Evolutionary conservation across 2,113 vertebrate species (phyloP).

Genomic region (Puffinus mauretanicus): DNA sequence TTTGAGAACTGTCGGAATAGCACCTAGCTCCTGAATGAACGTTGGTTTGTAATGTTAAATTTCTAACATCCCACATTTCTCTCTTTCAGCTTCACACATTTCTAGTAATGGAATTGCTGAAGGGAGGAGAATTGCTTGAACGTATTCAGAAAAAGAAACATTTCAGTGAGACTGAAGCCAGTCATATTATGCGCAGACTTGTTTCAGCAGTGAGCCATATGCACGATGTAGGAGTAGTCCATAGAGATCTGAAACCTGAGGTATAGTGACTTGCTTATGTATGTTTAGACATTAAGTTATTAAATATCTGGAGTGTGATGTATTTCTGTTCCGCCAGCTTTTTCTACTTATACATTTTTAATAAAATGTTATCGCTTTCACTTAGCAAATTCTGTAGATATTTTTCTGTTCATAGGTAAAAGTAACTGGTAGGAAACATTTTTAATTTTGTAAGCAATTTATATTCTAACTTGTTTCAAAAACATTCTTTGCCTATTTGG

Average conservation of each 20-base stretch:
- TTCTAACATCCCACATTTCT: background rate
- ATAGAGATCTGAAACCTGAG: constrained; percentile 96
- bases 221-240: constrained; percentile 97
- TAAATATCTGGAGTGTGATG: background rate
- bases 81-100: constrained; percentile 88
- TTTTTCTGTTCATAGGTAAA: background rate
- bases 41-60: background rate
- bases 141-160: constrained; percentile 91
- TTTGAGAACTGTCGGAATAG: background rate
- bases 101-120: constrained; percentile 92
- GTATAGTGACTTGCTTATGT: constrained; percentile 53
- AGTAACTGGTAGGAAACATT: background rate
- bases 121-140: constrained; percentile 94
- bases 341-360: background rate
- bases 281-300: background rate
- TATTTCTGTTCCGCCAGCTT: background rate
- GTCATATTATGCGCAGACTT: constrained; percentile 92
- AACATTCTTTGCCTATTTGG: background rate
- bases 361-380: background rate
- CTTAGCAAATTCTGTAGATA: background rate
- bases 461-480: background rate
- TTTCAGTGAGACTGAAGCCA: constrained; percentile 97
- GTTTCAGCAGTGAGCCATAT: constrained; percentile 97
- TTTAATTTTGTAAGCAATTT: background rate
- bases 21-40: background rate